Evolutionary conservation across 2,888 invertebrate species (phyloP).

Genomic region (Drosophila aldrichi): DNA sequence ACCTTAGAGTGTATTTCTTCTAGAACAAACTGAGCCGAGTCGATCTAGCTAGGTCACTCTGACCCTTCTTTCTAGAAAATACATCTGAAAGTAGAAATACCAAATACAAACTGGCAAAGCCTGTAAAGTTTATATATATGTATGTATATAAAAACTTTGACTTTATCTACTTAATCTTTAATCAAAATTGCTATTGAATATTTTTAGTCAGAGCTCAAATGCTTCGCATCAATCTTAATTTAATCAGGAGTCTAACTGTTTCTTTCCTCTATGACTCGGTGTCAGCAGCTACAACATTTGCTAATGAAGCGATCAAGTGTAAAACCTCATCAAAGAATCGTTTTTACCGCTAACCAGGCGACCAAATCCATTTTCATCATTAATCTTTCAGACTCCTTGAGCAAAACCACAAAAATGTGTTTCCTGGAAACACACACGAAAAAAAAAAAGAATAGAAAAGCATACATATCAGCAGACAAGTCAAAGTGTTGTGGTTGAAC

Average conservation of each 20-base stretch:
- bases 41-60: too few species aligned
- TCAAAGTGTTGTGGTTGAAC: not conserved
- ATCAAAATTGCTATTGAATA: not conserved
- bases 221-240: not conserved
- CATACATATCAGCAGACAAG: not conserved
- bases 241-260: not conserved
- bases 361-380: constrained; percentile 52
- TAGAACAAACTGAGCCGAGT: too few species aligned
- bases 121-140: not conserved
- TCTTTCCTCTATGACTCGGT: not conserved
- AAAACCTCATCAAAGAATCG: constrained; percentile 25
- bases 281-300: not conserved
- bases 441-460: constrained; percentile 14
- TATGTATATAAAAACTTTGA: not conserved
- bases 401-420: constrained; percentile 34
- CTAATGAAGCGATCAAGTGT: constrained; percentile 49
- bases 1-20: too few species aligned
- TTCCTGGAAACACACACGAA: constrained; percentile 43
- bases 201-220: not conserved
- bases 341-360: constrained; percentile 36
- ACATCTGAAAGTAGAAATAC: too few species aligned
- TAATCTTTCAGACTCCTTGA: constrained; percentile 49
- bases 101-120: too few species aligned
- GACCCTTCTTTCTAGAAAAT: too few species aligned
- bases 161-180: not conserved